A percentile compares a stretch with the other conserved stretches of the same genome.
Evolutionary conservation across 2,113 vertebrate genomes (phyloP).

Genomic region (Otolemur garnettii): DNA sequence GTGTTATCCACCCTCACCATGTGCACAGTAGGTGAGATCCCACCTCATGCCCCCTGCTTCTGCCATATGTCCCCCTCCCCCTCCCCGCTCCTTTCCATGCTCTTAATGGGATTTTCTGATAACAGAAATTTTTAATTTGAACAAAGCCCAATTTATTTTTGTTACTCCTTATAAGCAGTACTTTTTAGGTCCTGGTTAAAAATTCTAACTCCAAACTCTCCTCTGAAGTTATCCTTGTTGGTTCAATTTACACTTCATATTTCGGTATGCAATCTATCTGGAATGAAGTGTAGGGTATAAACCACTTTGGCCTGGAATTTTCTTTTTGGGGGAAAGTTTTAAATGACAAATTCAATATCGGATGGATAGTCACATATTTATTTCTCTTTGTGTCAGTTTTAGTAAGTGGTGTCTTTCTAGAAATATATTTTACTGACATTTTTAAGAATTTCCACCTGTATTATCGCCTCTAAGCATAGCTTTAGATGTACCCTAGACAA

Average conservation of each 20-base stretch:
- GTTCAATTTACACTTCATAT: neutral
- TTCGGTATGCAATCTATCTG: neutral
- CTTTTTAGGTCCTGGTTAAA: constrained; percentile 41
- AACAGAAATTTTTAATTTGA: constrained; percentile 43
- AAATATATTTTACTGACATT: neutral
- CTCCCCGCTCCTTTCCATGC: neutral
- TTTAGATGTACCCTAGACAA: neutral
- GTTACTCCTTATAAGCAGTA: neutral
- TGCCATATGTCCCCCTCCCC: too few species aligned
- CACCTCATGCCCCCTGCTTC: too few species aligned
- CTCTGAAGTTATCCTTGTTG: neutral
- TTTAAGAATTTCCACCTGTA: constrained; percentile 42
- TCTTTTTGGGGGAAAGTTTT: neutral
- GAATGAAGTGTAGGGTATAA: constrained; percentile 19
- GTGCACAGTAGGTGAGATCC: too few species aligned
- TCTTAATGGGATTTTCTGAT: constrained; percentile 46
- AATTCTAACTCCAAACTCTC: neutral
- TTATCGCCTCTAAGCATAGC: neutral
- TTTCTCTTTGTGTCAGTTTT: constrained; percentile 19
- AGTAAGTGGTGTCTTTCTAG: neutral
- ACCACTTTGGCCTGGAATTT: neutral
- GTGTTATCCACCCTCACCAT: too few species aligned
- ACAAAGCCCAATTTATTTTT: neutral
- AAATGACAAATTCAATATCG: constrained; percentile 24
- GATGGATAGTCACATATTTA: constrained; percentile 5